Percentiles rank a stretch among this genome's conserved stretches.
Conservation (phyloP, 2,113 vertebrate genomes). For the Hyaena hyaena region DNA sequence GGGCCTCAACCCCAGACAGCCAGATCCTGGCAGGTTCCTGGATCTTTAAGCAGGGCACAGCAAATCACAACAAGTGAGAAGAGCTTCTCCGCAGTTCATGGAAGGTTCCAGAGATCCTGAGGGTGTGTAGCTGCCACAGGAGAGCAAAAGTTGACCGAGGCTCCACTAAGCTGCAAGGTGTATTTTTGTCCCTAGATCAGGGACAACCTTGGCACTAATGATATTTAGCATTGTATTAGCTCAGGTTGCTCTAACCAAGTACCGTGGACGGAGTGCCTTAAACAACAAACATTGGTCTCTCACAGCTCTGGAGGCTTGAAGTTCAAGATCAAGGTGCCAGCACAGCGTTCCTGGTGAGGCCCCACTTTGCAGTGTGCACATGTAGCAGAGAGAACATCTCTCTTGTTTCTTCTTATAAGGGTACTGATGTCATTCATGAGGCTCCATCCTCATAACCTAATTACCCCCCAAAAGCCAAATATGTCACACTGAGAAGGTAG, state of each 20-base stretch:
- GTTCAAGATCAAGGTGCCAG: not conserved
- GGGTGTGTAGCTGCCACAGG: not conserved
- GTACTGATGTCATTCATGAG: no score
- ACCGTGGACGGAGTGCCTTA: rapidly evolving
- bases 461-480: not conserved
- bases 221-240: not conserved
- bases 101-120: not conserved
- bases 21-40: no score
- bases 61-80: not conserved
- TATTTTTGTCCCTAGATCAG: not conserved
- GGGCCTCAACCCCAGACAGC: rapidly evolving
- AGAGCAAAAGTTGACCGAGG: no score
- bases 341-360: not conserved
- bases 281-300: not conserved
- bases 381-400: not conserved
- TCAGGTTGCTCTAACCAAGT: not conserved
- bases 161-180: not conserved
- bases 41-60: not conserved
- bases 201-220: not conserved
- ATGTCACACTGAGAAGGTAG: not conserved
- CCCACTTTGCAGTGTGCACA: not conserved
- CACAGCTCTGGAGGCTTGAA: not conserved
- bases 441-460: no score
- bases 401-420: not conserved
- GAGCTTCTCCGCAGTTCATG: not conserved